Percentiles rank a stretch among this genome's conserved stretches.
Conservation (phyloP, 2,888 invertebrate species). For the Tortrix viridana region DNA sequence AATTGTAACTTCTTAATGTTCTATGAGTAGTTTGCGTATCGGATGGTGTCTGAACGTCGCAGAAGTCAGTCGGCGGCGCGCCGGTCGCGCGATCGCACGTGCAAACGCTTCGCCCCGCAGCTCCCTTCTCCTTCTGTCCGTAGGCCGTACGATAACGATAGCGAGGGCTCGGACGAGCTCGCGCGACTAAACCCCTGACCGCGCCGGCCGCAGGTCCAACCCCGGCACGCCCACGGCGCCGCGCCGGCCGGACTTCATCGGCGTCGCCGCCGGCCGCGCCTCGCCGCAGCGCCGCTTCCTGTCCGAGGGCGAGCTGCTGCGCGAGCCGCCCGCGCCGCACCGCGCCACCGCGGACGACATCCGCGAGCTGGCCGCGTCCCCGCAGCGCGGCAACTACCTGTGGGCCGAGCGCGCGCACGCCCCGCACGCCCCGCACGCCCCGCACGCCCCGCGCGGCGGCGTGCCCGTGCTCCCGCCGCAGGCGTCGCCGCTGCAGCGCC, state of each 20-base stretch:
- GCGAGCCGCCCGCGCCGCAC: conserved; percentile 87
- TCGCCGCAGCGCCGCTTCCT: conserved; percentile 91
- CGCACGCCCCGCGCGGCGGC: conserved; percentile 69
- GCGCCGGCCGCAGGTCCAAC: conserved; percentile 90
- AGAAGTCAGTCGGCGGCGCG: conserved; percentile 52
- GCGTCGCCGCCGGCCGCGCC: conserved; percentile 84
- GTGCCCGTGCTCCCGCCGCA: conserved; percentile 51
- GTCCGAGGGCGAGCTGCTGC: conserved; percentile 91
- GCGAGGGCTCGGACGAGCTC: conserved; percentile 82
- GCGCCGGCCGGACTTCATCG: conserved; percentile 94
- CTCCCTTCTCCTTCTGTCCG: conserved; percentile 84
- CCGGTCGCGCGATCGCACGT: conserved; percentile 62
- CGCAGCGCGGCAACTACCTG: conserved; percentile 86
- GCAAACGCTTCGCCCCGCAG: conserved; percentile 81
- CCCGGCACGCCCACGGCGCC: conserved; percentile 96
- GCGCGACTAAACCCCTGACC: conserved; percentile 83
- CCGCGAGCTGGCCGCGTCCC: conserved; percentile 93
- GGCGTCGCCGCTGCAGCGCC: conserved; percentile 63
- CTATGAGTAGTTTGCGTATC: background rate
- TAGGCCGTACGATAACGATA: conserved; percentile 83
- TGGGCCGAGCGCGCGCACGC: conserved; percentile 84
- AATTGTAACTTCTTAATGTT: background rate
- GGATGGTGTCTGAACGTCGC: conserved; percentile 58
- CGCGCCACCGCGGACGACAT: conserved; percentile 91
- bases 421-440: conserved; percentile 81